phyloP scores from a whole-genome alignment of 2,113 vertebrate species.

The Hippolais icterina region DNA sequence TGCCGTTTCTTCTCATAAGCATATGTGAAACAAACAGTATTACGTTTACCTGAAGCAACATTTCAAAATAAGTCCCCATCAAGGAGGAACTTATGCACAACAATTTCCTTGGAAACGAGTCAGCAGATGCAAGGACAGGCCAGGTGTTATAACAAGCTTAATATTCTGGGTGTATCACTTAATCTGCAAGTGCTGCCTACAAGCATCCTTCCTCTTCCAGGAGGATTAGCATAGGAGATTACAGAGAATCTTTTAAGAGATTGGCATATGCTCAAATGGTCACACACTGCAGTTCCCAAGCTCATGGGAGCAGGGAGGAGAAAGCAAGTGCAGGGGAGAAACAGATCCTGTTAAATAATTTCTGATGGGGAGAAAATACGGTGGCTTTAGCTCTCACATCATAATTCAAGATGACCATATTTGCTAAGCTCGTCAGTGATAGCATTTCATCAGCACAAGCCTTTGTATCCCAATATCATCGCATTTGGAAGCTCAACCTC shows the following conservation, averaged over 20 bases:
- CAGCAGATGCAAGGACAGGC: background rate
- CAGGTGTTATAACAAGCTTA: slow-evolving; percentile 37
- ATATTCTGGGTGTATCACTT: background rate
- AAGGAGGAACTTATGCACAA: background rate
- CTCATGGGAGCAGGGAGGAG: background rate
- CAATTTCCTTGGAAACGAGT: background rate
- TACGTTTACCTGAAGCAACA: background rate
- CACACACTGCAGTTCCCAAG: background rate
- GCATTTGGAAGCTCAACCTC: background rate
- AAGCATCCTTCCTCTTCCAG: slow-evolving; percentile 11
- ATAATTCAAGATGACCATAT: background rate
- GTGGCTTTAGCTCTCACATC: background rate
- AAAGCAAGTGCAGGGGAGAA: background rate
- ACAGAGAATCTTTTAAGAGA: slow-evolving; percentile 9
- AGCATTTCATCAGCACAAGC: background rate
- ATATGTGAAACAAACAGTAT: background rate
- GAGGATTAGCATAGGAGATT: slow-evolving; percentile 41
- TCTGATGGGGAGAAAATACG: background rate
- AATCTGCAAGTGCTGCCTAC: slow-evolving; percentile 10
- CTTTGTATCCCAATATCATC: background rate
- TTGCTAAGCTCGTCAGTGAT: background rate
- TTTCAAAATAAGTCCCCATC: background rate
- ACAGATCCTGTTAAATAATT: background rate
- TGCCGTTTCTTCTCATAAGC: background rate
- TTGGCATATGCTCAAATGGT: background rate